A percentile compares a stretch with the other conserved stretches of the same genome.
Evolutionary conservation across 1,140 invertebrate genomes (phyloP).

Genomic region (Acyrthosiphon pisum): DNA sequence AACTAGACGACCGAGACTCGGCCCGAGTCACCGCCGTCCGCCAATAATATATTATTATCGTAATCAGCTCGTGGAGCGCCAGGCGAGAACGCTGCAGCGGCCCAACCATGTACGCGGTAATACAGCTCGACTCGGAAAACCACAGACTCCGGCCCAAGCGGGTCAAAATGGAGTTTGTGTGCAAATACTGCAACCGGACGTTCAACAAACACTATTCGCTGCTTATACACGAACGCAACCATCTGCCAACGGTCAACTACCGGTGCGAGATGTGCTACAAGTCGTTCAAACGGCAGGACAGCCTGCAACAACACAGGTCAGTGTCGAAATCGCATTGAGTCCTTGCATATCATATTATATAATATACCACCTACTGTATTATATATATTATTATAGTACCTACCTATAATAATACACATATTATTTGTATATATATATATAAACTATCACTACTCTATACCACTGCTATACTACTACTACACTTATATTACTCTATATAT

Average conservation of each 20-base stretch:
- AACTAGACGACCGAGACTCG: background rate
- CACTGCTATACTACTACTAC: background rate
- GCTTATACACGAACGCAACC: constrained; percentile 98
- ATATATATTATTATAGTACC: background rate
- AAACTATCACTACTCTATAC: background rate
- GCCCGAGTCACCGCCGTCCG: background rate
- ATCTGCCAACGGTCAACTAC: constrained; percentile 93
- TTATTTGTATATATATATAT: background rate
- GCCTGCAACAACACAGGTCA: constrained; percentile 94
- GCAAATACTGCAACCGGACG: constrained; percentile 97
- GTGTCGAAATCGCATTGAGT: constrained; percentile 59
- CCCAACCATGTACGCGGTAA: constrained; percentile 77
- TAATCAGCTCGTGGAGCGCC: background rate
- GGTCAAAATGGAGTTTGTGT: constrained; percentile 94
- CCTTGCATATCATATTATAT: background rate
- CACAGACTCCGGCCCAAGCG: constrained; percentile 90
- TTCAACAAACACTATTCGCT: constrained; percentile 99
- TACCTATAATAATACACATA: background rate
- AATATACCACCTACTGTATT: background rate
- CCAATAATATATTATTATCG: background rate
- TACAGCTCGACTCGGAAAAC: constrained; percentile 89
- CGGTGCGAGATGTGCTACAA: constrained; percentile 98
- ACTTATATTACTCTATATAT: background rate
- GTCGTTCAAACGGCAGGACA: constrained; percentile 96
- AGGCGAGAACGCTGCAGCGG: constrained; percentile 66